A percentile compares a stretch with the other conserved stretches of the same genome.
These are phyloP conservation scores for Brachyhypopomus gauderio DNA, from an alignment of 2,113 vertebrate genomes.

Conservation along the genomic window DNA sequence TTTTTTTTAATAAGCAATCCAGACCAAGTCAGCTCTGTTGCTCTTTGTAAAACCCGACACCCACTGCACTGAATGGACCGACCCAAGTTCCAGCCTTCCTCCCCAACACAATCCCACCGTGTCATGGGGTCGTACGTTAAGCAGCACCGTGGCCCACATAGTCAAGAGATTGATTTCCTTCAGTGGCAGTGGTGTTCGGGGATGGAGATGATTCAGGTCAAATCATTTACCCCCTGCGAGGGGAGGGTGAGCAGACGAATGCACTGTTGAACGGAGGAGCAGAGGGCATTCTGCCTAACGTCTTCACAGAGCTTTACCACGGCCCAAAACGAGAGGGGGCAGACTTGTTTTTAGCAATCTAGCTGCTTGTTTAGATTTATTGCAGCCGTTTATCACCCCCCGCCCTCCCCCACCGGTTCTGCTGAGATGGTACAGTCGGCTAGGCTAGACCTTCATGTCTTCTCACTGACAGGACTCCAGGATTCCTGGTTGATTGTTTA, in stretches of 20 bases:
- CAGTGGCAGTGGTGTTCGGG: conserved; percentile 24
- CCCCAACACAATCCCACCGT: conserved; percentile 53
- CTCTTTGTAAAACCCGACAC: conserved; percentile 62
- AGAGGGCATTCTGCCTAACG: conserved; percentile 27
- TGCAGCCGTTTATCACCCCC: conserved; percentile 1
- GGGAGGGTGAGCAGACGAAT: not conserved
- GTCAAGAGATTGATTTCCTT: conserved; percentile 68
- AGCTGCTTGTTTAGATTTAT: conserved; percentile 31
- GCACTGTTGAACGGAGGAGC: conserved; percentile 37
- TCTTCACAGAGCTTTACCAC: conserved; percentile 36
- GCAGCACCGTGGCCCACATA: conserved; percentile 59
- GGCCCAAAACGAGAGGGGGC: conserved; percentile 59
- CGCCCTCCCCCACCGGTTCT: not conserved
- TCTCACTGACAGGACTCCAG: not conserved
- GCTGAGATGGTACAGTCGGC: conserved; percentile 11
- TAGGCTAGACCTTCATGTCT: not conserved
- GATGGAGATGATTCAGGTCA: conserved; percentile 49
- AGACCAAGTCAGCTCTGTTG: conserved; percentile 24
- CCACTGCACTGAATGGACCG: conserved; percentile 56
- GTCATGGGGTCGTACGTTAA: conserved; percentile 64
- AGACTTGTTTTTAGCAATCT: conserved; percentile 51
- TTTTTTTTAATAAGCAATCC: not conserved
- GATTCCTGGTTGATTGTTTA: not conserved
- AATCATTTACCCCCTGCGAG: conserved; percentile 53
- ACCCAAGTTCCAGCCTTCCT: conserved; percentile 62